Base-by-base conservation (phyloP, 2,113 vertebrate genomes). In the Paralichthys olivaceus region DNA sequence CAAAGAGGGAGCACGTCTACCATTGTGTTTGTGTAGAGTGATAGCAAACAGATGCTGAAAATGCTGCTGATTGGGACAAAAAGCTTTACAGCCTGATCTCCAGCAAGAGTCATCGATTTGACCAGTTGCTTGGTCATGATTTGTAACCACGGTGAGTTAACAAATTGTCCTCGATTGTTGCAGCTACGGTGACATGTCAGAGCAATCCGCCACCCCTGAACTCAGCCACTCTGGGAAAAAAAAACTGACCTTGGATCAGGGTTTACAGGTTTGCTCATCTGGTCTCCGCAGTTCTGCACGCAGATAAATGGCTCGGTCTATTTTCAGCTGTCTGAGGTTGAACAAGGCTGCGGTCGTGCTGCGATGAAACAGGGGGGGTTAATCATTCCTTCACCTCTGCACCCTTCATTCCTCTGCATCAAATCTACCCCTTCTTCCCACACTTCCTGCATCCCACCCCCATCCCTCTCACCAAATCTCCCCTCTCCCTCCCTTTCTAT, bases 241-340 rank as follows among this genome's bases (percentile, higher is more conserved):
- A 17, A 58, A 74, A n/a, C 55, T 80, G 69, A 77, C 66, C 72
- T 15, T 2, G 25, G 84, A 81, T 79, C 78, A 62, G 72, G 60
- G 72, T 77, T 78, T 75, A 69, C 55, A 74, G 70, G 75, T 75
- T 54, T 69, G 58, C 72, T 54, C 71, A 64, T 72, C 57, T 84
- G 51, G 11, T 51, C 66, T 61, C 51, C 2, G 53, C 60, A 43
- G 57, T 57, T 77, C 51, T 79, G 49, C 28, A 20, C 63, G 40
- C 72, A 75, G 40, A 87, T 72, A 67, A 81, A 78, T 58, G 81
- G 19, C 65, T 79, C 1, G 0, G 17, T 26, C 60, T 83, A 61
- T 79, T 86, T 83, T 83, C 58, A 69, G 70, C 43, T 15, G 4
- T 68, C 69, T 63, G 43, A 60, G 59, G 72, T 51, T 77, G 76